Evolutionary conservation across 2,888 invertebrate species (phyloP).

Genomic region (Ecdyonurus torrentis): DNA sequence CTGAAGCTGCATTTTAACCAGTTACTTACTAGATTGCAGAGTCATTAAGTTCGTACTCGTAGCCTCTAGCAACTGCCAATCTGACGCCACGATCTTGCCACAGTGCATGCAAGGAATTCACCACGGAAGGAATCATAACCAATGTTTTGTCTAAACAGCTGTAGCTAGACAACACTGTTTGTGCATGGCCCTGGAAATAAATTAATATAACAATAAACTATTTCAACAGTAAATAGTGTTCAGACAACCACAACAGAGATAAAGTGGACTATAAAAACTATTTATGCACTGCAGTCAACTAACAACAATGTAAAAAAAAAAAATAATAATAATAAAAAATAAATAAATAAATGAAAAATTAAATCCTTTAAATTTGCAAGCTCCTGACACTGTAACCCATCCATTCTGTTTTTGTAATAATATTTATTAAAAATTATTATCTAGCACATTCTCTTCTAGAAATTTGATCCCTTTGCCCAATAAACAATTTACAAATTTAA

Average conservation of each 20-base stretch:
- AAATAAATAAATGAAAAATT: neutral
- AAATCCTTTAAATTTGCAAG: too few relatives aligned
- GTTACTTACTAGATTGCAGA: conserved; percentile 42
- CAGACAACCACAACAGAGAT: too few relatives aligned
- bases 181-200: conserved; percentile 30
- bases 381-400: too few relatives aligned
- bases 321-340: neutral
- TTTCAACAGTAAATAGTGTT: too few relatives aligned
- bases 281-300: too few relatives aligned
- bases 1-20: neutral
- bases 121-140: conserved; percentile 32
- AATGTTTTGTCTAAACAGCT: conserved; percentile 39
- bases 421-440: too few relatives aligned
- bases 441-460: too few relatives aligned
- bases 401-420: too few relatives aligned
- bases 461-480: too few relatives aligned
- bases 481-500: neutral
- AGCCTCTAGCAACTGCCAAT: conserved; percentile 43
- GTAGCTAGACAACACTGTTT: conserved; percentile 31
- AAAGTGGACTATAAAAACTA: too few relatives aligned
- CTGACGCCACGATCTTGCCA: conserved; percentile 47
- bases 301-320: too few relatives aligned
- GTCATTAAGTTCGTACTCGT: conserved; percentile 48
- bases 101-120: conserved; percentile 34
- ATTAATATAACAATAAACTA: too few relatives aligned